Conservation (phyloP, 1,140 invertebrate species). For the Littorina saxatilis region DNA sequence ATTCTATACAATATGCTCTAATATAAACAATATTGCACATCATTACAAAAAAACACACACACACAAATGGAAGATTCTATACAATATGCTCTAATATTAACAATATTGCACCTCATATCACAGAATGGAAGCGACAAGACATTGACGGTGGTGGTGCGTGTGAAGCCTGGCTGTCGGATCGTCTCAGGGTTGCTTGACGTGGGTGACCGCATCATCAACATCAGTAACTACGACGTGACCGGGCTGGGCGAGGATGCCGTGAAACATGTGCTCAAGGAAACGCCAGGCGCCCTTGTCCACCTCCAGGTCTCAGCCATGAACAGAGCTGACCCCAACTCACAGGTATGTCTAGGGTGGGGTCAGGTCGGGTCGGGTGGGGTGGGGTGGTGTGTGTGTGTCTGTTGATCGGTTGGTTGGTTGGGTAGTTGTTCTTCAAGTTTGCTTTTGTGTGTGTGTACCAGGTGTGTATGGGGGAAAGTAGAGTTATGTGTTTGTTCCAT, state of each 20-base stretch:
- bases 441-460: background rate
- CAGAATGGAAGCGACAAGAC: background rate
- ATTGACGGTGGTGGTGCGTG: conserved; percentile 10
- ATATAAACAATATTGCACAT: too few species aligned
- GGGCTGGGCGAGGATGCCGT: background rate
- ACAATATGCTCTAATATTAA: too few species aligned
- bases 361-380: background rate
- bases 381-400: background rate
- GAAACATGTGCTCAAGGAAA: background rate
- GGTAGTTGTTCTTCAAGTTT: background rate
- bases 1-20: too few species aligned
- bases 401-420: background rate
- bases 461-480: background rate
- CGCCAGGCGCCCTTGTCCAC: background rate
- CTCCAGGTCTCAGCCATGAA: conserved; percentile 27
- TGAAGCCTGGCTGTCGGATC: conserved; percentile 24
- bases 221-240: background rate
- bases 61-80: too few species aligned
- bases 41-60: too few species aligned
- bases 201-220: conserved; percentile 12
- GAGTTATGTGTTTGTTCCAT: background rate
- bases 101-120: background rate
- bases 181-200: background rate
- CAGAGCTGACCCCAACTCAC: conserved; percentile 14
- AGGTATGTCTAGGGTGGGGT: background rate